These are phyloP conservation scores for Zoanthus sociatus DNA, from an alignment of 92 coral and sea anemone species.

Conservation along the genomic window DNA sequence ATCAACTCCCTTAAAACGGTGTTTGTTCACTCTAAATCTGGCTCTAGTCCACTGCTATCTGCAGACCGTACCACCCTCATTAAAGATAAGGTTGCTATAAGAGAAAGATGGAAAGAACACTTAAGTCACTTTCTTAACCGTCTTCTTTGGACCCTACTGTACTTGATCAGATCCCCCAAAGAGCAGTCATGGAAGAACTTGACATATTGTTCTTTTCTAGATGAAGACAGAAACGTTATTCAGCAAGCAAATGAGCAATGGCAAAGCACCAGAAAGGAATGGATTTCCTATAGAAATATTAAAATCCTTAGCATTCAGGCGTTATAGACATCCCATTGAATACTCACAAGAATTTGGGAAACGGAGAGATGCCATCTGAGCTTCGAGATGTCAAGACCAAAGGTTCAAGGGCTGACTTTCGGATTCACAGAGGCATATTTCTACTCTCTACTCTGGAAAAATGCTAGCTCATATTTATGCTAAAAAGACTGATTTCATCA, in stretches of 20 bases:
- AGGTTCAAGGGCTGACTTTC: slow-evolving; percentile 41
- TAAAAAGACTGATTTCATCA: slow-evolving; percentile 45
- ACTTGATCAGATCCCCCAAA: background rate
- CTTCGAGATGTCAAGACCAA: slow-evolving; percentile 42
- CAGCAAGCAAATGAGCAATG: background rate
- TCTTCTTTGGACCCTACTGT: background rate
- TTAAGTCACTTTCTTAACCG: background rate
- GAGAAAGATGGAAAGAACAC: background rate
- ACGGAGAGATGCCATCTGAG: slow-evolving; percentile 49
- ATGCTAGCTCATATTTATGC: slow-evolving; percentile 39
- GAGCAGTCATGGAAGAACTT: background rate
- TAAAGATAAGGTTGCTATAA: background rate
- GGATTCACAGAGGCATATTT: slow-evolving; percentile 44
- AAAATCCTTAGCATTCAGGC: background rate
- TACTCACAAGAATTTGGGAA: slow-evolving; percentile 33
- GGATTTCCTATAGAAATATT: background rate
- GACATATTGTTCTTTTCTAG: background rate
- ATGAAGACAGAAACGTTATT: background rate
- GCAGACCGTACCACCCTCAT: background rate
- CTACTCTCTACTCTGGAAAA: slow-evolving; percentile 50
- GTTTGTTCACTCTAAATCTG: background rate
- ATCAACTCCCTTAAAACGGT: background rate
- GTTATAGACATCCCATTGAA: background rate
- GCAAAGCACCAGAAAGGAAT: background rate
- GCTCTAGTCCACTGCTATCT: background rate